phyloP scores from a whole-genome alignment of 2,797 vertebrate species.

The Enteromius paludinosus region DNA sequence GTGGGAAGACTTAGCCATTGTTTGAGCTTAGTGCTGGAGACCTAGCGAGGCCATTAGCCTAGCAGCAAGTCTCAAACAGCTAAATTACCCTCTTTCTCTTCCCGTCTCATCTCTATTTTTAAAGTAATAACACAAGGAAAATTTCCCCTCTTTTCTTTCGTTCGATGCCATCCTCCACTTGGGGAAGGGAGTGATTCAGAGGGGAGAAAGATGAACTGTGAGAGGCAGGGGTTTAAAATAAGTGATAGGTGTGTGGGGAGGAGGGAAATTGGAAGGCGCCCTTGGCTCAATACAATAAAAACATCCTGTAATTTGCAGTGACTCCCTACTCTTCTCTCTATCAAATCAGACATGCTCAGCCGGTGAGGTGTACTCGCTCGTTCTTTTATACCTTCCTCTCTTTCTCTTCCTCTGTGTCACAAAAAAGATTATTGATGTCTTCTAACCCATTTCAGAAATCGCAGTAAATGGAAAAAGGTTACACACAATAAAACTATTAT shows the following conservation, averaged over 20 bases:
- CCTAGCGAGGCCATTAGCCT: conserved; percentile 52
- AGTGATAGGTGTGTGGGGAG: conserved; percentile 46
- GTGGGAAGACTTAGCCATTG: conserved; percentile 17
- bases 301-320: conserved; percentile 62
- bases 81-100: conserved; percentile 39
- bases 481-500: conserved; percentile 44
- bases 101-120: conserved; percentile 41
- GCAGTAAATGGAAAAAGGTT: conserved; percentile 41
- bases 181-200: conserved; percentile 28
- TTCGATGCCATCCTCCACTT: conserved; percentile 50
- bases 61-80: conserved; percentile 51
- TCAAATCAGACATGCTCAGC: conserved; percentile 51
- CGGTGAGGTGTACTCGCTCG: conserved; percentile 20
- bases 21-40: conserved; percentile 26
- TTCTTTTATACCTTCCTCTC: conserved; percentile 20
- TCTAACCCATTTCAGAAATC: conserved; percentile 41
- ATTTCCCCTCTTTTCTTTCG: conserved; percentile 51
- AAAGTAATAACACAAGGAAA: conserved; percentile 56
- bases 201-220: conserved; percentile 39
- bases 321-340: conserved; percentile 44
- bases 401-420: conserved; percentile 7
- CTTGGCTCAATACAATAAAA: conserved; percentile 61
- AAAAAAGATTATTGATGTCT: conserved; percentile 50
- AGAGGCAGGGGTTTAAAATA: conserved; percentile 43
- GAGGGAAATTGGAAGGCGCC: conserved; percentile 57